Evolutionary conservation across 2,888 invertebrate species (phyloP).

Genomic region (Drosophila anomelani): DNA sequence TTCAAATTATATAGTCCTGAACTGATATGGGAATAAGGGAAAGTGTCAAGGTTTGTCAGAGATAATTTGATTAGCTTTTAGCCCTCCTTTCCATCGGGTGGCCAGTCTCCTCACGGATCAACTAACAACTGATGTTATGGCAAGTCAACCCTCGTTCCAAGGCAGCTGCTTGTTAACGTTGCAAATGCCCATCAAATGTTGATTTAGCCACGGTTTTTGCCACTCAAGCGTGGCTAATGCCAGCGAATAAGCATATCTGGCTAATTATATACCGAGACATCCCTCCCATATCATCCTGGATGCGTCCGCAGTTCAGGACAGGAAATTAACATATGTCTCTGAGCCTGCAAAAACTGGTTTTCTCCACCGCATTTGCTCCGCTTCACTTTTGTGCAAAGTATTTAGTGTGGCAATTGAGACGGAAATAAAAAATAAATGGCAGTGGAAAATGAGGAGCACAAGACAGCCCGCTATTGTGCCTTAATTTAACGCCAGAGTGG

Average conservation of each 20-base stretch:
- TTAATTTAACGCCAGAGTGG: slow-evolving; percentile 71
- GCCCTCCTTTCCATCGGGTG: not conserved
- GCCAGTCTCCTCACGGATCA: slow-evolving; percentile 1
- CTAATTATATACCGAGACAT: slow-evolving; percentile 41
- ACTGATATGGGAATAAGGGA: not conserved
- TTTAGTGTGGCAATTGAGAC: slow-evolving; percentile 78
- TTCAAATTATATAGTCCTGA: not conserved
- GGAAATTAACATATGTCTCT: slow-evolving; percentile 46
- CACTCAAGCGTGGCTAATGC: slow-evolving; percentile 71
- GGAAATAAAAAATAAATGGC: slow-evolving; percentile 59
- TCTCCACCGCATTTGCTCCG: slow-evolving; percentile 24
- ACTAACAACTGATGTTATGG: slow-evolving; percentile 7
- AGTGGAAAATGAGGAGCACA: slow-evolving; percentile 26
- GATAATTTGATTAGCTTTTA: slow-evolving; percentile 17
- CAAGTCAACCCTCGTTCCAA: slow-evolving; percentile 1
- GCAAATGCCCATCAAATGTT: slow-evolving; percentile 72
- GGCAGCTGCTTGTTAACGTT: slow-evolving; percentile 41
- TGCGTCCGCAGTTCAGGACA: slow-evolving; percentile 6
- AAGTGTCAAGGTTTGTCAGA: slow-evolving; percentile 8
- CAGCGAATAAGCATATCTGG: slow-evolving; percentile 33
- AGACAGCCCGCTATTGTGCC: slow-evolving; percentile 33
- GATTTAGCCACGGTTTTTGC: slow-evolving; percentile 63
- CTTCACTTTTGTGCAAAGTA: slow-evolving; percentile 56
- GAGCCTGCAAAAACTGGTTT: slow-evolving; percentile 56
- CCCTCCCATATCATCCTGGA: slow-evolving; percentile 10